These are phyloP conservation scores for Actinernus sp. DNA, from an alignment of 92 coral and sea anemone species.

Conservation along the genomic window DNA sequence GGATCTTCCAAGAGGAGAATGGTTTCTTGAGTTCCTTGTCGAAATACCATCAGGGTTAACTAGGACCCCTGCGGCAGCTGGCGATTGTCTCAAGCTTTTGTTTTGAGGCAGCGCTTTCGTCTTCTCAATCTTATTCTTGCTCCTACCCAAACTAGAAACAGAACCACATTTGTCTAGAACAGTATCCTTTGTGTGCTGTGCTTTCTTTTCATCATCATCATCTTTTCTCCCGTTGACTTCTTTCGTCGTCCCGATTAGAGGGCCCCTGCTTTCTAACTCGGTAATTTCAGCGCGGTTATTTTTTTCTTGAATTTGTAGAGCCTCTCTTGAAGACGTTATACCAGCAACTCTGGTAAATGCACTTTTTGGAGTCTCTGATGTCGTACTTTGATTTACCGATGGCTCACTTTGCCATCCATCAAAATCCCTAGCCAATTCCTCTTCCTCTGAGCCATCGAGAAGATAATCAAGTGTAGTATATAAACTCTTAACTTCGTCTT, in stretches of 20 bases:
- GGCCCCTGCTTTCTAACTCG: background rate
- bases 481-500: constrained; percentile 41
- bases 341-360: background rate
- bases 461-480: constrained; percentile 53
- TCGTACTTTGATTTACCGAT: background rate
- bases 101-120: too few species aligned
- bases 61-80: too few species aligned
- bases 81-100: too few species aligned
- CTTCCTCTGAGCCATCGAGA: constrained; percentile 39
- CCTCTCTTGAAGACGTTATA: background rate
- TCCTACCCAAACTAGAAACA: too few species aligned
- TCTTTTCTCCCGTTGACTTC: too few species aligned
- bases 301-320: background rate
- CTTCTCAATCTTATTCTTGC: too few species aligned
- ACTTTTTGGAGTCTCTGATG: background rate
- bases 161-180: too few species aligned
- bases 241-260: background rate
- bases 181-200: too few species aligned
- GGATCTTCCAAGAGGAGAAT: too few species aligned
- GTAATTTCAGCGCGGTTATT: background rate
- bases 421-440: constrained; percentile 20
- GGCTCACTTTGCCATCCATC: background rate
- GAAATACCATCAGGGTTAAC: too few species aligned
- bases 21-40: too few species aligned
- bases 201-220: too few species aligned